Base-by-base conservation (phyloP, 2,888 invertebrate species). In the Amaurobius ferox region DNA sequence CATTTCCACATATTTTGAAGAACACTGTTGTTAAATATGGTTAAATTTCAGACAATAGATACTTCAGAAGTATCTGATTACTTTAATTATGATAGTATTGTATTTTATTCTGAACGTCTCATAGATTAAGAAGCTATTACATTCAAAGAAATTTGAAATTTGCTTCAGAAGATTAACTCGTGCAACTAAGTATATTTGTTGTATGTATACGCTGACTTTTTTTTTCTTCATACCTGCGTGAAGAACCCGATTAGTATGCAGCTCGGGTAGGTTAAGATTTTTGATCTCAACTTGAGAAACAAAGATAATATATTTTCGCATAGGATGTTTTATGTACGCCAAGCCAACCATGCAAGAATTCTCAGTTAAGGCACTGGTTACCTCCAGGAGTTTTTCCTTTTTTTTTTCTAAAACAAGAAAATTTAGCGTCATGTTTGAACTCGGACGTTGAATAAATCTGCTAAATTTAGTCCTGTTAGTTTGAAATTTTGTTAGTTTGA, bases 241-340 rank as follows among this genome's bases (percentile, higher is more conserved):
- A 55, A 23, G 55, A 1, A 55, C 5, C 11, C 11, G 23, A 55
- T 55, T 55, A 23, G 55, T 55, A 55, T 55, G 1, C 55, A 55
- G 19, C 19, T 55, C 55, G 16, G 5, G 23, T 55, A 23, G 5
- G 19, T 23, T 55, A 6, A 55, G 55, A 55, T 55, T 55, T 55
- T 55, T 55, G 19, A 55, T 55, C 55, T 23, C 5, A 23, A 23
- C 55, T 55, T 55, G 55, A 55, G 55, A 55, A 55, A 23, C 19
- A 16, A 55, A 55, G 55, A 55, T 55, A 55, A 23, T 55, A 23
- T 23, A 55, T 55, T 55, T 55, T 55, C 55, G 55, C 55, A 23
- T 55, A 23, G 23, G 0, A 55, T 55, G 23, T 23, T 23, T 55
- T 23, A 55, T 23, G 55, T 55, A 55, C 11, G 23, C 16, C 55